Conservation (phyloP, 1,140 invertebrate species). For the Watersipora subatra region DNA sequence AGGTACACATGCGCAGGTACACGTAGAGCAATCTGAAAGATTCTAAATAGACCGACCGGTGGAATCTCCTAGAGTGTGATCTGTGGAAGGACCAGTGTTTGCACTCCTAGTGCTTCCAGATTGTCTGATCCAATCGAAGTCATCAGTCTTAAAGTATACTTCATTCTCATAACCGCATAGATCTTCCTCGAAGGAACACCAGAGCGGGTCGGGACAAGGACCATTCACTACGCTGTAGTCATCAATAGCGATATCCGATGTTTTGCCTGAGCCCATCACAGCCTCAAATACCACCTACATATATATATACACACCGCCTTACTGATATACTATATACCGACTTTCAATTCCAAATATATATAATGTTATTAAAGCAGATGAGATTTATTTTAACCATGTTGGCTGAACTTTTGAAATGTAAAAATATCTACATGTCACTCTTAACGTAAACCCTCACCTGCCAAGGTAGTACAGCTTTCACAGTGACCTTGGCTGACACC, state of each 20-base stretch:
- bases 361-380: no score
- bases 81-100: slow-evolving; percentile 17
- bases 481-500: slow-evolving; percentile 15
- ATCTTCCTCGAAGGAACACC: slow-evolving; percentile 24
- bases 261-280: slow-evolving; percentile 15
- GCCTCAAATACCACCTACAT: slow-evolving; percentile 23
- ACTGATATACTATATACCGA: no score
- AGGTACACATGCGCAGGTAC: no score
- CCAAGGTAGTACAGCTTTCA: slow-evolving; percentile 5
- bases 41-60: background rate
- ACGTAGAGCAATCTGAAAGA: no score
- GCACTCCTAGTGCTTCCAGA: slow-evolving; percentile 16
- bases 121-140: slow-evolving; percentile 27
- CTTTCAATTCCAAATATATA: no score
- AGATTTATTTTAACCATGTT: no score
- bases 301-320: no score
- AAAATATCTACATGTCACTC: no score
- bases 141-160: slow-evolving; percentile 14
- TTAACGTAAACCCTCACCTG: no score
- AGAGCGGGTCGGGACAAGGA: slow-evolving; percentile 3
- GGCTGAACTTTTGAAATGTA: no score
- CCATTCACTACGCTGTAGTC: slow-evolving; percentile 14
- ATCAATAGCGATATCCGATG: slow-evolving; percentile 21
- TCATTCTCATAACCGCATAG: slow-evolving; percentile 22
- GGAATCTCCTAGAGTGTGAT: slow-evolving; percentile 13